Percentiles rank a stretch among this genome's conserved stretches.
Conservation (phyloP, 2,888 invertebrate species). For the Hylaea fasciaria region DNA sequence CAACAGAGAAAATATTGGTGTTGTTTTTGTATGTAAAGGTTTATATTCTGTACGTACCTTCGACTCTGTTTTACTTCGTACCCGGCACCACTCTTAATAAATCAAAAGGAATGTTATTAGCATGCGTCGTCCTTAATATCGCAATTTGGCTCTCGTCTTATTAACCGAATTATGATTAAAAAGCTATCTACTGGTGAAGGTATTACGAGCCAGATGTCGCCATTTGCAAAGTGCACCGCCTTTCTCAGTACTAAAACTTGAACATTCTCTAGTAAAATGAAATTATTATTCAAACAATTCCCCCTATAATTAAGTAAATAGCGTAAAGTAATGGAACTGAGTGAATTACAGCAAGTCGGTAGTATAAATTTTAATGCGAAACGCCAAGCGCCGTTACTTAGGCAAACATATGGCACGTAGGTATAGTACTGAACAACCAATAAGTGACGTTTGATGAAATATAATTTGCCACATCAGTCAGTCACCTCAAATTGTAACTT, state of each 20-base stretch:
- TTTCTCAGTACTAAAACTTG: no score
- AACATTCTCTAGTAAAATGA: neutral
- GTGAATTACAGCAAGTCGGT: conserved; percentile 12
- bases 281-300: conserved; percentile 4
- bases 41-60: neutral
- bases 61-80: neutral
- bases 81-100: conserved; percentile 51
- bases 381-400: conserved; percentile 11
- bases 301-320: conserved; percentile 9
- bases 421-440: conserved; percentile 18
- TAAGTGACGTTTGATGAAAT: conserved; percentile 36
- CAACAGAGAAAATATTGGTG: no score
- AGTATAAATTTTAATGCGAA: conserved; percentile 4
- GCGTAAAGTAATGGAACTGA: conserved; percentile 16
- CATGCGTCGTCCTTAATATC: conserved; percentile 52
- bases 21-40: no score
- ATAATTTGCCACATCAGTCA: conserved; percentile 35
- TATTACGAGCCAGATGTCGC: no score
- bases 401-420: conserved; percentile 27
- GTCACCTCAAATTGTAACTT: conserved; percentile 36
- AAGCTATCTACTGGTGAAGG: no score
- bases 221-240: no score
- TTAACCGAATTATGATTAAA: conserved; percentile 38
- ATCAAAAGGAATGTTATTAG: conserved; percentile 56
- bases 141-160: conserved; percentile 45